Conservation (phyloP, 2,888 invertebrate genomes). For the Caenorhabditis plicata region DNA sequence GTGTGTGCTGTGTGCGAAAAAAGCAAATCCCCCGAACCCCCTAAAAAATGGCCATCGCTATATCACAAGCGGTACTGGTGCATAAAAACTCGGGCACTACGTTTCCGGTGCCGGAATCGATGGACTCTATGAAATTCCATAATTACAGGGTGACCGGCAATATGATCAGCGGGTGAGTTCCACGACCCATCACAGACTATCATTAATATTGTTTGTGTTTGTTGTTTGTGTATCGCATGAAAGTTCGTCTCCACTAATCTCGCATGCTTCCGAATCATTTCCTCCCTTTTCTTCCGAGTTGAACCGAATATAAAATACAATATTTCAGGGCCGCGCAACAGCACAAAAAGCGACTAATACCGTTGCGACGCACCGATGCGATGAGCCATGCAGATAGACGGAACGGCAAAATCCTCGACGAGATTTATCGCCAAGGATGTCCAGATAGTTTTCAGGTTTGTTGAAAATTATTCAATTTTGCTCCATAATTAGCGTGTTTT, state of each 20-base stretch:
- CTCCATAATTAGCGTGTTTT: neutral
- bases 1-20: too few relatives aligned
- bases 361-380: constrained; percentile 64
- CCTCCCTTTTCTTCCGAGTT: neutral
- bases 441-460: constrained; percentile 52
- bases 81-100: constrained; percentile 40
- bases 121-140: constrained; percentile 44
- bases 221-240: constrained; percentile 6
- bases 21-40: neutral
- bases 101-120: constrained; percentile 36
- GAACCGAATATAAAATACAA: neutral
- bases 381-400: constrained; percentile 60
- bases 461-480: neutral
- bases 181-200: neutral
- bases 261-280: neutral
- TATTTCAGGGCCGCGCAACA: constrained; percentile 61
- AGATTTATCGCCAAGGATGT: constrained; percentile 54
- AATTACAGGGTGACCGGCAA: constrained; percentile 63
- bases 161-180: constrained; percentile 64
- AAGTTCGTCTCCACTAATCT: constrained; percentile 1
- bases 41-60: constrained; percentile 48
- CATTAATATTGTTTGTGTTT: neutral
- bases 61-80: constrained; percentile 51
- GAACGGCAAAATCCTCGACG: constrained; percentile 56
- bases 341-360: constrained; percentile 64